Evolutionary conservation across 2,797 vertebrate genomes (phyloP).

Genomic region (Botia almorhae): DNA sequence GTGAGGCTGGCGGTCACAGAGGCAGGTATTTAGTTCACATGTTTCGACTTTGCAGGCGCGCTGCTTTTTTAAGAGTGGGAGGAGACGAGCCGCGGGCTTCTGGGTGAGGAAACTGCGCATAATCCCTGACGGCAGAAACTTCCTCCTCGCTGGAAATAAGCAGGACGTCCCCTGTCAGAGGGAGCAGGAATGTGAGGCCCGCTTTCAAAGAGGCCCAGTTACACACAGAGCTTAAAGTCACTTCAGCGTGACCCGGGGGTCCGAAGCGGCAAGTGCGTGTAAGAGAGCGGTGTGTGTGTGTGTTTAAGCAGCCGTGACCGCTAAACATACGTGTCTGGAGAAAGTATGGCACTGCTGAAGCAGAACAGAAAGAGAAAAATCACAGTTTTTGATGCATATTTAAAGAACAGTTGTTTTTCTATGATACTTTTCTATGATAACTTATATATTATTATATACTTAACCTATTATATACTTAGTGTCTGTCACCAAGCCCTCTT

Average conservation of each 20-base stretch:
- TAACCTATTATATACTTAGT: too few species aligned
- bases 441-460: too few species aligned
- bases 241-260: constrained; percentile 95
- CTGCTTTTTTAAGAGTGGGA: constrained; percentile 82
- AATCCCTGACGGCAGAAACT: constrained; percentile 89
- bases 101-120: constrained; percentile 86
- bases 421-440: not conserved
- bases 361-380: not conserved
- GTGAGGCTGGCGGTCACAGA: constrained; percentile 58
- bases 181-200: constrained; percentile 94
- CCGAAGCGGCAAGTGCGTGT: constrained; percentile 76
- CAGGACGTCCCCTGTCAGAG: constrained; percentile 82
- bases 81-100: constrained; percentile 81
- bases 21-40: constrained; percentile 75
- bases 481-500: too few species aligned
- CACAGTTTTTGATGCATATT: not conserved
- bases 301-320: constrained; percentile 14
- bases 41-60: constrained; percentile 69
- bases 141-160: constrained; percentile 82
- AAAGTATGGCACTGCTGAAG: constrained; percentile 1
- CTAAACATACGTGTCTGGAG: constrained; percentile 36
- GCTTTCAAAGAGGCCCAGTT: constrained; percentile 91
- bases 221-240: constrained; percentile 92
- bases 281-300: constrained; percentile 33
- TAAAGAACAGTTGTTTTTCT: not conserved